Evolutionary conservation across 2,797 vertebrate species (phyloP).

Genomic region (Falco biarmicus): DNA sequence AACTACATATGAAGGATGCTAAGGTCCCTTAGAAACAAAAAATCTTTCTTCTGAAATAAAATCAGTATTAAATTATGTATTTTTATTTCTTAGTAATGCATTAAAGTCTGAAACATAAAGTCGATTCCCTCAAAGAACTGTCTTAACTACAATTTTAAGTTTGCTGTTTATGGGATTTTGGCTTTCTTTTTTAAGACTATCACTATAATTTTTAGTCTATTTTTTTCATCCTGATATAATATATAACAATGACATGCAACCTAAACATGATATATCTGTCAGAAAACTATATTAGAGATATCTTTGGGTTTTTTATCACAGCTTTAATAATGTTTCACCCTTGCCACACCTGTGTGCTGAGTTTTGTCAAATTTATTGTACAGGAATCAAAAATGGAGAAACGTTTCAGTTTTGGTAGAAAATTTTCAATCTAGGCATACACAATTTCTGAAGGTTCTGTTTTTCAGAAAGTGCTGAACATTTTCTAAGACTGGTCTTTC

Average conservation of each 20-base stretch:
- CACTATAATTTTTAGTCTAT: not conserved
- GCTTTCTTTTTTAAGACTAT: not conserved
- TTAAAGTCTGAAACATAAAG: not conserved
- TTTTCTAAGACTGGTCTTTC: not conserved
- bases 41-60: not conserved
- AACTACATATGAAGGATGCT: fast-evolving
- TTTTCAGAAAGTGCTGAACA: not conserved
- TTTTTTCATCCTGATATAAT: not conserved
- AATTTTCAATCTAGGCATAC: not conserved
- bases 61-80: not conserved
- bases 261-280: not conserved
- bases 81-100: not conserved
- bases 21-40: not conserved
- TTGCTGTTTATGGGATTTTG: not conserved
- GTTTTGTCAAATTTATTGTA: not conserved
- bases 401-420: not conserved
- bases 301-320: not conserved
- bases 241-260: not conserved
- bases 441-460: not conserved
- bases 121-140: not conserved
- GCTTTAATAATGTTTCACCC: not conserved
- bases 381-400: not conserved
- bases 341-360: not conserved
- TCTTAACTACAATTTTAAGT: not conserved
- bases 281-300: not conserved